phyloP scores from a whole-genome alignment of 92 coral and sea anemone genomes.

The Paragorgia papillata region DNA sequence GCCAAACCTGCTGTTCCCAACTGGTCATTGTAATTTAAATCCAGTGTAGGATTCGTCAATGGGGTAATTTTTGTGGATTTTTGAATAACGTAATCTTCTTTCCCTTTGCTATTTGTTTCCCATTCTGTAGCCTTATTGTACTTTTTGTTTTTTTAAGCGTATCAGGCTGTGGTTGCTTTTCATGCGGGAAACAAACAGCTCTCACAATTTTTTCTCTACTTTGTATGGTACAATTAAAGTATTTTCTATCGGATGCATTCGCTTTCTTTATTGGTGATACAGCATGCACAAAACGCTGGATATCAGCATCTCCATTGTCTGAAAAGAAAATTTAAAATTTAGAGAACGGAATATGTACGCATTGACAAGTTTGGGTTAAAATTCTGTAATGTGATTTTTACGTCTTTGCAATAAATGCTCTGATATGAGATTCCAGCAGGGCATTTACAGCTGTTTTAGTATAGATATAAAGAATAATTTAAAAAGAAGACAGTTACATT shows the following conservation, averaged over 20 bases:
- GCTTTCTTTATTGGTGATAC: constrained; percentile 5
- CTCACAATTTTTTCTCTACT: constrained; percentile 25
- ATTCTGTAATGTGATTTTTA: too few relatives aligned
- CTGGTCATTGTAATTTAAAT: constrained; percentile 6
- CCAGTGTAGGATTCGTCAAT: background rate
- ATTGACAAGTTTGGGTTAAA: too few relatives aligned
- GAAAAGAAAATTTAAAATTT: too few relatives aligned
- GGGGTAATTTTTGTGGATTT: constrained; percentile 21
- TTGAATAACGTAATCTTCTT: constrained; percentile 7
- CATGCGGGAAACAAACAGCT: constrained; percentile 45
- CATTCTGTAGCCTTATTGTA: constrained; percentile 28
- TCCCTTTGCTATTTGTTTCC: constrained; percentile 5
- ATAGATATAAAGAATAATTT: too few relatives aligned
- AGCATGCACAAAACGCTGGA: background rate
- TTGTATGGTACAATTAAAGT: constrained; percentile 43
- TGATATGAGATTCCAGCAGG: too few relatives aligned
- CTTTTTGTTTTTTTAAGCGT: constrained; percentile 22
- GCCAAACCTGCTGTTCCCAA: background rate
- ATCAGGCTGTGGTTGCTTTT: constrained; percentile 18
- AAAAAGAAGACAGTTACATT: too few relatives aligned
- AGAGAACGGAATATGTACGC: too few relatives aligned
- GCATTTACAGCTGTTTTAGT: too few relatives aligned
- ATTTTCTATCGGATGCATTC: background rate
- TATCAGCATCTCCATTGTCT: background rate
- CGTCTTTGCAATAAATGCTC: too few relatives aligned